Evolutionary conservation across 92 coral and sea anemone species (phyloP).

Genomic region (Anthopleura xanthogrammica): DNA sequence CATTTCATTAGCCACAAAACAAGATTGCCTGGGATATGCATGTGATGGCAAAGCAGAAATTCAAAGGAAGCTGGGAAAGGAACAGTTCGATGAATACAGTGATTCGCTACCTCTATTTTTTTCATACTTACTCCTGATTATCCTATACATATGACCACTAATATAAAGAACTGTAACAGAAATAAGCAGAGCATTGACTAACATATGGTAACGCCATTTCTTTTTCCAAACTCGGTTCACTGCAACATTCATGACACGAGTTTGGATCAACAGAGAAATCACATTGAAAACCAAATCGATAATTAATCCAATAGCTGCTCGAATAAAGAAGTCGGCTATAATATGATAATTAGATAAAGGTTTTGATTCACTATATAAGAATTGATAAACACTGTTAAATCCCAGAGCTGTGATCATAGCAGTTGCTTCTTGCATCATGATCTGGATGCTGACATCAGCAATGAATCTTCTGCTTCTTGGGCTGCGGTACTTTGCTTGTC

Average conservation of each 20-base stretch:
- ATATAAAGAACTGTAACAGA: slow-evolving; percentile 19
- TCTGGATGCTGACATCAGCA: slow-evolving; percentile 66
- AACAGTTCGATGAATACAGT: too few species aligned
- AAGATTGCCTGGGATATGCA: too few species aligned
- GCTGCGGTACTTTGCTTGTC: slow-evolving; percentile 37
- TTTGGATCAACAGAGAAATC: slow-evolving; percentile 23
- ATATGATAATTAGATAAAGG: slow-evolving; percentile 22
- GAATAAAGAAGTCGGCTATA: slow-evolving; percentile 31
- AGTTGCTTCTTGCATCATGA: slow-evolving; percentile 63
- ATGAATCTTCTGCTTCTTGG: slow-evolving; percentile 69
- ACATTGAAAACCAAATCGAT: slow-evolving; percentile 40
- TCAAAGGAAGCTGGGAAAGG: too few species aligned
- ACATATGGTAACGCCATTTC: slow-evolving; percentile 32
- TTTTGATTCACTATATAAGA: slow-evolving; percentile 37
- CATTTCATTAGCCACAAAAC: too few species aligned
- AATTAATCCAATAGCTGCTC: slow-evolving; percentile 52
- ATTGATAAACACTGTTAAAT: slow-evolving; percentile 42
- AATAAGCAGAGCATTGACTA: not conserved
- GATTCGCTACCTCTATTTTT: too few species aligned
- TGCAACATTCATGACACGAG: slow-evolving; percentile 20
- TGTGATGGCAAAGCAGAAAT: too few species aligned
- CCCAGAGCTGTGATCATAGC: slow-evolving; percentile 56
- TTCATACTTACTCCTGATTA: slow-evolving; percentile 2
- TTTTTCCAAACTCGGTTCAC: slow-evolving; percentile 35
- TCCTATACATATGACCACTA: slow-evolving; percentile 11